These are phyloP conservation scores for Syrista parreyssii DNA, from an alignment of 2,888 invertebrate species.

Conservation along the genomic window DNA sequence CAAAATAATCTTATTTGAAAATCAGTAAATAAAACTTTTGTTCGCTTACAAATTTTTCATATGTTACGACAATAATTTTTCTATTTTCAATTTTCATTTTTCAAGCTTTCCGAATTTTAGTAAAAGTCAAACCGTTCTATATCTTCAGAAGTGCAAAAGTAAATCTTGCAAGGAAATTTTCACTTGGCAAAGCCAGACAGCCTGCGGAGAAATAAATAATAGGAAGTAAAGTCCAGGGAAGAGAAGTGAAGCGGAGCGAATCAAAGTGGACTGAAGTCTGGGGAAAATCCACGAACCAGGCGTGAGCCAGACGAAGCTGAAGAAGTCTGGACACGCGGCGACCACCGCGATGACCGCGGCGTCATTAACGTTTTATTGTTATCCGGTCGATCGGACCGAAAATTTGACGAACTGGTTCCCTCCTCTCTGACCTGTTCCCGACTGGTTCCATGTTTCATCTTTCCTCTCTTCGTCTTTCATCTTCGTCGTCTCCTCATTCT, in stretches of 20 bases:
- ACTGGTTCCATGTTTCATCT: conserved; percentile 18
- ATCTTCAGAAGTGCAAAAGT: neutral
- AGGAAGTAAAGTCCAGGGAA: neutral
- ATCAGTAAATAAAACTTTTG: neutral
- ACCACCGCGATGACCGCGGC: conserved; percentile 42
- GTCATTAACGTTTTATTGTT: conserved; percentile 56
- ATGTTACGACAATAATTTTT: neutral
- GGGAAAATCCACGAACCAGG: neutral
- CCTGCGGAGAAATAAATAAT: neutral
- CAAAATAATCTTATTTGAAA: neutral
- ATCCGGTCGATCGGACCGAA: conserved; percentile 51
- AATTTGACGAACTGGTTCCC: conserved; percentile 54
- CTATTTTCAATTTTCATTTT: neutral
- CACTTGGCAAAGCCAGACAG: neutral
- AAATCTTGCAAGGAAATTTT: neutral
- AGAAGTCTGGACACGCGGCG: conserved; percentile 21
- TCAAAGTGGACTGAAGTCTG: neutral
- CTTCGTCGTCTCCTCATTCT: conserved; percentile 3
- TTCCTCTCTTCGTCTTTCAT: conserved; percentile 9
- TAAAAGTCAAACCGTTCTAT: neutral
- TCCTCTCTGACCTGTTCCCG: neutral
- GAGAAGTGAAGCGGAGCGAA: neutral
- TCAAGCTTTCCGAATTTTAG: neutral
- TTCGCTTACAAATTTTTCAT: neutral
- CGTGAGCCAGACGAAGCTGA: neutral